These are phyloP conservation scores for Aulostomus chinensis DNA, from an alignment of 2,797 vertebrate genomes.

Conservation along the genomic window DNA sequence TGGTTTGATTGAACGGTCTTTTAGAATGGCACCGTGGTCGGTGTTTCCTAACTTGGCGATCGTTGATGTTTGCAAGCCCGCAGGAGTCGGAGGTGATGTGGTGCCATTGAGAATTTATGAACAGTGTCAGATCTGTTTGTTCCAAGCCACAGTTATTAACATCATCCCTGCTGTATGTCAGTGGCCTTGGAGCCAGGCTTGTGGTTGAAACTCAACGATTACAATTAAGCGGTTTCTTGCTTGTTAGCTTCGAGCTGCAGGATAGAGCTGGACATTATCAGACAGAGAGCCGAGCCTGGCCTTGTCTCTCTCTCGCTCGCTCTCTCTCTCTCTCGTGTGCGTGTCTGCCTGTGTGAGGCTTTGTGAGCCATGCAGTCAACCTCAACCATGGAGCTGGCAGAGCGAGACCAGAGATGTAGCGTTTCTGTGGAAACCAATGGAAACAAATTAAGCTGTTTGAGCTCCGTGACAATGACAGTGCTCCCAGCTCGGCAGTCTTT, in stretches of 20 bases:
- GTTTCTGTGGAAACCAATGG: conserved; percentile 86
- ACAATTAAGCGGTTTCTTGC: conserved; percentile 15
- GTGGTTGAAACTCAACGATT: conserved; percentile 27
- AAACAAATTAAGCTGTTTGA: conserved; percentile 72
- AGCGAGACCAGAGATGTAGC: conserved; percentile 80
- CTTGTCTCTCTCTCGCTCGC: conserved; percentile 1
- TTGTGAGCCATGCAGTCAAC: conserved; percentile 67
- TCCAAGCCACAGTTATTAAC: conserved; percentile 41
- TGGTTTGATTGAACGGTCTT: no score
- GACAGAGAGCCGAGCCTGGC: conserved; percentile 3
- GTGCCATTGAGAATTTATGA: conserved; percentile 23
- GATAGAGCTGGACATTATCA: conserved; percentile 18
- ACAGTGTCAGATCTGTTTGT: conserved; percentile 21
- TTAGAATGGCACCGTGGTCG: neutral
- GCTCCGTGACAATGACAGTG: conserved; percentile 76
- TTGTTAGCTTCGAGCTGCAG: conserved; percentile 13
- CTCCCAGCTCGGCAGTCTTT: conserved; percentile 32
- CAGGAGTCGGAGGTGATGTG: conserved; percentile 19
- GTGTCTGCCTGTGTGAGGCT: conserved; percentile 10
- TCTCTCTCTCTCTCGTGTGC: conserved; percentile 2
- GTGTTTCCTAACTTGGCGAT: neutral
- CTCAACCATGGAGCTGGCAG: conserved; percentile 82
- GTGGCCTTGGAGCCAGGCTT: conserved; percentile 30
- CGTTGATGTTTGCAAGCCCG: neutral
- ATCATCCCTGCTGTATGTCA: conserved; percentile 34